phyloP scores from a whole-genome alignment of 1,140 invertebrate species.

The Apis cerana region DNA sequence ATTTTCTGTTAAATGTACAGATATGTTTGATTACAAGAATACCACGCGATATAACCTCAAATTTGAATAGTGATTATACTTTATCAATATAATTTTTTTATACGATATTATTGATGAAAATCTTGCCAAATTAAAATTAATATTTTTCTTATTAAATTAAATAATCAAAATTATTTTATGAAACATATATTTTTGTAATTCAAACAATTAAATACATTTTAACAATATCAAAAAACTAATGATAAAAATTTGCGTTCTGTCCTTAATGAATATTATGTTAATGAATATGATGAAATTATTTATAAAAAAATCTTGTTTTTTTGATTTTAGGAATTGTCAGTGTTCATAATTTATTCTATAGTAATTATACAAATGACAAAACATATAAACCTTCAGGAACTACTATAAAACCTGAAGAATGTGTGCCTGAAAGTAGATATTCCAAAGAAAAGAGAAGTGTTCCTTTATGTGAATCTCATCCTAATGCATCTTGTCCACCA shows the following conservation, averaged over 20 bases:
- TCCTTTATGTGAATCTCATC: slow-evolving; percentile 60
- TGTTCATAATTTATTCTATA: slow-evolving; percentile 64
- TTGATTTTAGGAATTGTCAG: slow-evolving; percentile 61
- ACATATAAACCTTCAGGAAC: slow-evolving; percentile 59
- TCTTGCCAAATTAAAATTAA: background rate
- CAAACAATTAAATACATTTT: background rate
- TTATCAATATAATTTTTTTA: background rate
- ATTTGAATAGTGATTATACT: background rate
- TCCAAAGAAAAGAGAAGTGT: slow-evolving; percentile 50
- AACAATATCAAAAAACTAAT: background rate
- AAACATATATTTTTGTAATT: background rate
- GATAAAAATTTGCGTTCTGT: no score
- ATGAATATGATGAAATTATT: background rate
- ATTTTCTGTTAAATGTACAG: slow-evolving; percentile 28
- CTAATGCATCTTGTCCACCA: slow-evolving; percentile 64
- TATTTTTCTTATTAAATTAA: background rate
- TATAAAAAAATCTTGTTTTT: background rate
- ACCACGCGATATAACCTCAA: slow-evolving; percentile 47
- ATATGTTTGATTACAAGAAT: background rate
- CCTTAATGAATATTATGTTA: no score
- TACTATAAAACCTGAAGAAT: slow-evolving; percentile 74
- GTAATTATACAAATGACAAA: slow-evolving; percentile 59
- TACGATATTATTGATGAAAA: background rate
- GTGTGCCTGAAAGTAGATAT: slow-evolving; percentile 62
- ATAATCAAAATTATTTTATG: background rate